These are phyloP conservation scores for Charaxes varanes DNA, from an alignment of 1,140 invertebrate species.

Conservation along the genomic window DNA sequence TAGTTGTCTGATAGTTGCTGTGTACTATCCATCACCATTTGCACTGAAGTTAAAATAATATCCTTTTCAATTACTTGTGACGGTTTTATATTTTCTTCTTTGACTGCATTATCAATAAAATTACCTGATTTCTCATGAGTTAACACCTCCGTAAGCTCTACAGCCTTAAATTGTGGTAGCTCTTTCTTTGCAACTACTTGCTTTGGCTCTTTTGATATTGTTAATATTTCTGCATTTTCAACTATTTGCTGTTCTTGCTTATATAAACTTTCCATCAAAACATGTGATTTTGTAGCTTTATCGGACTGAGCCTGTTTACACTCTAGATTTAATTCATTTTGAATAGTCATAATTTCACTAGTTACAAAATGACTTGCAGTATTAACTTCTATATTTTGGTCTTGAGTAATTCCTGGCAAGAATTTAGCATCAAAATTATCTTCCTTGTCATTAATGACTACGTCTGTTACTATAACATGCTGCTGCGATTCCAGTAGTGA, in stretches of 20 bases:
- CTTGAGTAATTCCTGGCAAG: conserved; percentile 12
- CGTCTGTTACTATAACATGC: conserved; percentile 39
- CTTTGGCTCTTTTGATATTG: conserved; percentile 4
- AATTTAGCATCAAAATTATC: conserved; percentile 16
- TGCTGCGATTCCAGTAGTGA: conserved; percentile 37
- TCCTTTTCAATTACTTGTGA: conserved; percentile 22
- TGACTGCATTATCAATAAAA: conserved; percentile 21
- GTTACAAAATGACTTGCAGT: conserved; percentile 51
- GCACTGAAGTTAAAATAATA: conserved; percentile 24
- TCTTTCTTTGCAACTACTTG: conserved; percentile 11
- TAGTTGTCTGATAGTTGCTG: conserved; percentile 17
- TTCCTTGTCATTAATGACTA: conserved; percentile 41
- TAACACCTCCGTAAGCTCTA: conserved; percentile 21
- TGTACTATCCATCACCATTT: conserved; percentile 41
- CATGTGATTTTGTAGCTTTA: conserved; percentile 25
- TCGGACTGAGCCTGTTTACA: conserved; percentile 17
- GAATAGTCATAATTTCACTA: conserved; percentile 41
- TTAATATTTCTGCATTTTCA: conserved; percentile 20
- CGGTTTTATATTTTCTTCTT: conserved; percentile 26
- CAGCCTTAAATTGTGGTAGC: conserved; percentile 13
- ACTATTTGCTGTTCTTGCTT: conserved; percentile 35
- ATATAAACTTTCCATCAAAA: conserved; percentile 28
- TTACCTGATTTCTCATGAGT: conserved; percentile 22
- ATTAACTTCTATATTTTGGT: conserved; percentile 42
- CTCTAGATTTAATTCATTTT: conserved; percentile 27